Evolutionary conservation across 30 jellyfish, hydroid and myxozoan species (phyloP), one percentile per base, ranked within the genome.

Genomic region (Hydractinia echinata): DNA sequence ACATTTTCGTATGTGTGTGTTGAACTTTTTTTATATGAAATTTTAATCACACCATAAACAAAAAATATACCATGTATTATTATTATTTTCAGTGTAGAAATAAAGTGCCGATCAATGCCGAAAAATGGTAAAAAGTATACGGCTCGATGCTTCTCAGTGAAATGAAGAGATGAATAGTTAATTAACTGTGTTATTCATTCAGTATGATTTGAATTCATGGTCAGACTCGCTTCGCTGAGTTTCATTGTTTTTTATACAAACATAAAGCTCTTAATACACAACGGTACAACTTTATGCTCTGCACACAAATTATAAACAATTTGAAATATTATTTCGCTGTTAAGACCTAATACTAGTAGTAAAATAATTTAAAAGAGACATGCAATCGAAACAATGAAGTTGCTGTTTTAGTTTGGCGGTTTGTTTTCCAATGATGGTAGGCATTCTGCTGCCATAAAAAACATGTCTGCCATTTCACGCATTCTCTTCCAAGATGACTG

Each of bases 1-100:
- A 85, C 96, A 88, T 88, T 15, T 68, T 60, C 60, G 85, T 77
- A 64, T 77, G 77, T 77, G 85, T 77, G 85, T 56, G 77, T 10
- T 51, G 51, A 18, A 9, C 53, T 18, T 16, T 53, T n/a, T 30
- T 30, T 30, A 30, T 30, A 30, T 30, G 44, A 30, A 30, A 30
- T 30, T 30, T 30, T 30, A 30, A 30, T 30, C 44, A 30, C 44
- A 30, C 44, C 44, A 30, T 30, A 30, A 30, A 30, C 44, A 30
- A 30, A 30, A 30, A 30, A 30, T 30, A 30, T 30, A 30, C 44
- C 44, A 30, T 30, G 44, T 30, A 30, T 30, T 30, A 30, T 30
- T 30, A 30, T 30, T 30, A 30, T 30, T 30, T 30, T 30, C 44
- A 30, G 44, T 30, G 44, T 30, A 49, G 77, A 60, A 51, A 53